Percentiles rank a stretch among this genome's conserved stretches.
phyloP scores from a whole-genome alignment of 1,140 invertebrate species.

The Brachionus calyciflorus region DNA sequence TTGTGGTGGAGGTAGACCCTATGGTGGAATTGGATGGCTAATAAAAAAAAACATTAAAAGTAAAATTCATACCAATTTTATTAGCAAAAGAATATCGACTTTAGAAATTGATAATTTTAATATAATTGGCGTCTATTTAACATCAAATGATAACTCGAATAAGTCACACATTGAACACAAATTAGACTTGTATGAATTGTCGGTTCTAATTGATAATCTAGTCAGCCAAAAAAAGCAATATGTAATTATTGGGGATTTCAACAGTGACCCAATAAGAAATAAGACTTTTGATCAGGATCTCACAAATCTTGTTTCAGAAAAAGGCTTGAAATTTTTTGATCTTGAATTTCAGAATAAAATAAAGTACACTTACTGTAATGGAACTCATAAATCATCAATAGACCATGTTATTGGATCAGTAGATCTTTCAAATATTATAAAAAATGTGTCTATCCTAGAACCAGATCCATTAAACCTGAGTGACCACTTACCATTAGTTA shows the following conservation, averaged over 20 bases:
- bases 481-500: neutral
- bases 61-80: too few species aligned
- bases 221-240: neutral
- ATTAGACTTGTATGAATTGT: neutral
- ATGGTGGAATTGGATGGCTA: neutral
- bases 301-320: neutral
- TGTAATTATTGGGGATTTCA: conserved; percentile 1
- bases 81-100: too few species aligned
- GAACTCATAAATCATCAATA: neutral
- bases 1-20: neutral
- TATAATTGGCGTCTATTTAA: neutral
- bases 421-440: neutral
- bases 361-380: neutral
- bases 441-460: neutral
- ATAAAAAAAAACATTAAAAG: too few species aligned
- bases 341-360: neutral
- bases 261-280: conserved; percentile 3
- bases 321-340: neutral
- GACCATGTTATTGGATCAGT: neutral
- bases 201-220: neutral
- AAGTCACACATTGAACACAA: conserved; percentile 11
- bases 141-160: conserved; percentile 14
- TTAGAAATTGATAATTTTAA: too few species aligned
- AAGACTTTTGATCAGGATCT: neutral
- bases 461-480: conserved; percentile 3